These are phyloP conservation scores for Trematocara stigmaticum DNA, from an alignment of 2,113 vertebrate species.

Conservation along the genomic window DNA sequence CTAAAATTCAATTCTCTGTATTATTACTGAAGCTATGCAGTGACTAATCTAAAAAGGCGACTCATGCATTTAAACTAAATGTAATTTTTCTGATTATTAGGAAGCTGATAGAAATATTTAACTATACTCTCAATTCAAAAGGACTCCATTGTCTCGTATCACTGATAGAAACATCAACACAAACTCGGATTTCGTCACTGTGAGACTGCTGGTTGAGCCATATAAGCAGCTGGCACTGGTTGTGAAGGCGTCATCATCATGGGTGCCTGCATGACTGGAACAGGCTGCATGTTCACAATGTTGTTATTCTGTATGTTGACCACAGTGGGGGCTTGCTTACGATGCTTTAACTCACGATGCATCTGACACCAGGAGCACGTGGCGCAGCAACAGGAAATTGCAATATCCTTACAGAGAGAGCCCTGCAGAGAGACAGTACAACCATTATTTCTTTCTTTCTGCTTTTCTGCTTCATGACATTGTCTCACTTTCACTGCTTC, in stretches of 20 bases:
- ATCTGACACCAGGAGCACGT: constrained; percentile 52
- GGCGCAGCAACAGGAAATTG: not conserved
- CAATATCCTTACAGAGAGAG: too few relatives aligned
- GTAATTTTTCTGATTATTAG: not conserved
- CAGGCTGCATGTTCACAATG: constrained; percentile 11
- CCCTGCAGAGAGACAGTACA: too few relatives aligned
- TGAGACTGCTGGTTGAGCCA: not conserved
- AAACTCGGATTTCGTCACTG: fast-evolving
- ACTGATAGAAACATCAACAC: not conserved
- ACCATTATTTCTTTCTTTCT: too few relatives aligned
- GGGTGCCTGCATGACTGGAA: not conserved
- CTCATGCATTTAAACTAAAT: fast-evolving
- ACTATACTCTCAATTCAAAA: not conserved
- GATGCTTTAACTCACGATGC: constrained; percentile 27
- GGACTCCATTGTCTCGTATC: fast-evolving
- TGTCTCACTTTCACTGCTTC: too few relatives aligned
- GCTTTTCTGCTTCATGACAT: too few relatives aligned
- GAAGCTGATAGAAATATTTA: not conserved
- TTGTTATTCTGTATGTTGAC: not conserved
- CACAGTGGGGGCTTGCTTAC: not conserved
- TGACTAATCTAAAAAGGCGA: not conserved
- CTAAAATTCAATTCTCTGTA: not conserved
- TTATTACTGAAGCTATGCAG: not conserved
- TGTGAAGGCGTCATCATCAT: fast-evolving
- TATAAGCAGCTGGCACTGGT: fast-evolving